Evolutionary conservation across 2,888 invertebrate genomes (phyloP), one percentile per base, ranked within the genome.

Genomic region (Chironomus tentans): DNA sequence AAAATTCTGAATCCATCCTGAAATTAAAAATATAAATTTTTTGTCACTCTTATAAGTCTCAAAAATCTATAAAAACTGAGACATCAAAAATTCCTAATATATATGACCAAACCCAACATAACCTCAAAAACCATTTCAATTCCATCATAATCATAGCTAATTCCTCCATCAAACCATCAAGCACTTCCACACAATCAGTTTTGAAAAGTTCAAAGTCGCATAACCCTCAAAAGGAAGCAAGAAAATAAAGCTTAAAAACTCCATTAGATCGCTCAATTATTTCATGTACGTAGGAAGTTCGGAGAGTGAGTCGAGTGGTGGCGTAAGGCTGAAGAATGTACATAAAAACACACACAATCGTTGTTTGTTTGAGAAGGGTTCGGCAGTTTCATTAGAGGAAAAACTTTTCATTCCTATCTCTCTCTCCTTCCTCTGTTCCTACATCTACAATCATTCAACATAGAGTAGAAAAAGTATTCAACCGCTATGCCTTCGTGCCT

Each of bases 331-430:
- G 28, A 28, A 28, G 28, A 28, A 28, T 28, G 38, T 38, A 38
- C 38, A 56, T 56, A 15, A 18, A 56, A 18, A 56, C 56, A 56
- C 18, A 56, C 56, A 56, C 56, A 56, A 56, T 56, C 18, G 56
- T 18, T 18, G 56, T 22, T 47, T 70, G 48, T 68, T 69, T 71
- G 71, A 71, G 71, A 71, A 71, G 71, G 71, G 71, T 71, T 71
- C 50, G 71, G 71, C 71, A 46, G 56, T 61, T 71, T 71, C 71
- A 71, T 71, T 71, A 71, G 24, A 48, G n/a, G 70, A 24, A 71
- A 71, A 61, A 24, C 15, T 71, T 71, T 71, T 47, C 68, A 18
- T 46, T 71, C 56, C 21, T 70, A 21, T 22, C 61, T 24, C n/a
- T 71, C 21, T 46, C 21, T 56, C 56, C 56, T 3, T 13, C 50